Evolutionary conservation across 2,113 vertebrate species (phyloP).

Genomic region (Catharus fuscescens): DNA sequence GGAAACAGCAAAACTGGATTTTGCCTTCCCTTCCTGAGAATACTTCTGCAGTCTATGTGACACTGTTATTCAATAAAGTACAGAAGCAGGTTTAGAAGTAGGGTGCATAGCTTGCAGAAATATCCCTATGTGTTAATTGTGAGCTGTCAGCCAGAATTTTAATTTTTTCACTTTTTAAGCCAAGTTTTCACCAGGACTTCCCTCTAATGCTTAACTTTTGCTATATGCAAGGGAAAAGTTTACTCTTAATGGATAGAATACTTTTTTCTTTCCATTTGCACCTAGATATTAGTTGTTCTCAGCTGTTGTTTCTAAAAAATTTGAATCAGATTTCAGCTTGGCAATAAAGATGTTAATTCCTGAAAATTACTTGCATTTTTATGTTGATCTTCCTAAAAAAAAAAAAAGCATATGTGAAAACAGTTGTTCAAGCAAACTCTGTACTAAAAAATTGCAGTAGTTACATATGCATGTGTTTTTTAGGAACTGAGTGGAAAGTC

Average conservation of each 20-base stretch:
- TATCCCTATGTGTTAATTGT: neutral
- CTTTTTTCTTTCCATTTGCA: neutral
- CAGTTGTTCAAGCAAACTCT: neutral
- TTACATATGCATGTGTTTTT: neutral
- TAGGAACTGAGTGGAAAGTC: neutral
- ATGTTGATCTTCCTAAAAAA: neutral
- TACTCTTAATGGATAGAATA: neutral
- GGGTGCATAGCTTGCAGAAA: neutral
- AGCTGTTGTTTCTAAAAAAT: neutral
- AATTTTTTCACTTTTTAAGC: neutral
- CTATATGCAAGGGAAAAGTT: neutral
- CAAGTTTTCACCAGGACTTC: neutral
- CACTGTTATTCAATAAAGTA: neutral
- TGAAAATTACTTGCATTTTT: neutral
- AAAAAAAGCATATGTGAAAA: neutral
- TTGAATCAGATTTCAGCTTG: neutral
- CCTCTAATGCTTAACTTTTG: neutral
- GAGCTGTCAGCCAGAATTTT: neutral
- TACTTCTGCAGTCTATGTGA: neutral
- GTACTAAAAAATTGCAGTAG: neutral
- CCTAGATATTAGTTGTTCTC: neutral
- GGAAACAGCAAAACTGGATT: neutral
- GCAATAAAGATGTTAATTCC: neutral
- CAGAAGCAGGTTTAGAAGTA: neutral
- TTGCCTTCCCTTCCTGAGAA: neutral